Evolutionary conservation across 2,797 vertebrate genomes (phyloP).

Genomic region (Gephyroberyx darwinii): DNA sequence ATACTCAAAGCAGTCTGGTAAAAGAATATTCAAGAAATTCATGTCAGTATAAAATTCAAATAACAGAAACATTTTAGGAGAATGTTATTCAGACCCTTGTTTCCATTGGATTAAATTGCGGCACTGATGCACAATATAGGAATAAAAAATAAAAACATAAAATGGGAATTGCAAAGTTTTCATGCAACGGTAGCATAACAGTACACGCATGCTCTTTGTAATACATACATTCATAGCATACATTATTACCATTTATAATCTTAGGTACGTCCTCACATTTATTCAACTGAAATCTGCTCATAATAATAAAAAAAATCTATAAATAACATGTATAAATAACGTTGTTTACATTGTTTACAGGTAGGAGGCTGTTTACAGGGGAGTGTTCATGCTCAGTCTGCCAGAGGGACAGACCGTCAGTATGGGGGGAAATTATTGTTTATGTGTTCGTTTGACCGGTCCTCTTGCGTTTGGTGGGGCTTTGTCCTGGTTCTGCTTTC

Average conservation of each 20-base stretch:
- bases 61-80: too few species aligned
- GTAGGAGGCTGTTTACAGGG: constrained; percentile 9
- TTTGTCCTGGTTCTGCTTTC: constrained; percentile 87
- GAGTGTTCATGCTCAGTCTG: background rate
- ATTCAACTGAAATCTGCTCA: background rate
- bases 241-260: constrained; percentile 3
- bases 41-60: too few species aligned
- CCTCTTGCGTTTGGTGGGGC: constrained; percentile 88
- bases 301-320: constrained; percentile 43
- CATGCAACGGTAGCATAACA: constrained; percentile 52
- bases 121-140: background rate
- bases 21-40: too few species aligned
- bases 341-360: constrained; percentile 45
- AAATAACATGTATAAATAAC: constrained; percentile 40
- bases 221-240: constrained; percentile 22
- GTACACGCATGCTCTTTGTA: constrained; percentile 40
- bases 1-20: too few species aligned
- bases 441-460: constrained; percentile 62
- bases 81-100: too few species aligned
- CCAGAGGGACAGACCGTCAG: background rate
- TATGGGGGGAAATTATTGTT: too few species aligned
- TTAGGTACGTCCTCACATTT: background rate
- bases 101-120: too few species aligned
- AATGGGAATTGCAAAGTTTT: background rate
- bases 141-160: background rate